A percentile compares a stretch with the other conserved stretches of the same genome.
phyloP scores from a whole-genome alignment of 1,140 invertebrate genomes.

The Prorops nasuta region DNA sequence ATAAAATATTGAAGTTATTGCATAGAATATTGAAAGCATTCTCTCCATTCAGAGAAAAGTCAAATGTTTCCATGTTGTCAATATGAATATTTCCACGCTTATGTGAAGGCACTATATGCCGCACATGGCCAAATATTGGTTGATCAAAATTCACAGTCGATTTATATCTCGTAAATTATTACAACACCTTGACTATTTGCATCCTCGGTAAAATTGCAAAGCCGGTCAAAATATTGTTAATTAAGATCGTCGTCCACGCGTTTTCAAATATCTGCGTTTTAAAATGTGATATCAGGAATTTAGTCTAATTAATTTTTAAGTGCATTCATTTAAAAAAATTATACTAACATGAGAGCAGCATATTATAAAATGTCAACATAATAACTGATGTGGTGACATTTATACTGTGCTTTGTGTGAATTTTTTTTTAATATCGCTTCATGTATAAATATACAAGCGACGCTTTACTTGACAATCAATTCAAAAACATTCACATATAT shows the following conservation, averaged over 20 bases:
- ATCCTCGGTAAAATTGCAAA: neutral
- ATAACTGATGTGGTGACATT: no score
- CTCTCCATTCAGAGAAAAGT: conserved; percentile 43
- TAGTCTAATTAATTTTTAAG: conserved; percentile 22
- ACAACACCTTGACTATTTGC: conserved; percentile 15
- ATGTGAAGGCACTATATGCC: conserved; percentile 58
- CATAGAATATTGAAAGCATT: conserved; percentile 11
- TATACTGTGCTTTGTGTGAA: no score
- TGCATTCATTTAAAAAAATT: conserved; percentile 13
- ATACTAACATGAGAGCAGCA: no score
- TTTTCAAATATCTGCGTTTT: conserved; percentile 34
- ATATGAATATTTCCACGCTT: conserved; percentile 58
- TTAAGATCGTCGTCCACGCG: conserved; percentile 25
- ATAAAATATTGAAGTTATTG: neutral
- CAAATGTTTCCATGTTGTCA: conserved; percentile 56
- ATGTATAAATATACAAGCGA: no score
- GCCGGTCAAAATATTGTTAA: neutral
- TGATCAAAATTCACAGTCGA: conserved; percentile 48
- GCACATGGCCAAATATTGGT: conserved; percentile 51
- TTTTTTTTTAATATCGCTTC: no score
- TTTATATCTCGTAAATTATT: conserved; percentile 41
- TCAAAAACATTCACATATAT: no score
- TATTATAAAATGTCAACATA: no score
- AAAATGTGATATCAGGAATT: conserved; percentile 29
- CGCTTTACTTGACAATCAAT: no score